Base-by-base conservation (phyloP, 2,113 vertebrate species). In the Tenrec ecaudatus region DNA sequence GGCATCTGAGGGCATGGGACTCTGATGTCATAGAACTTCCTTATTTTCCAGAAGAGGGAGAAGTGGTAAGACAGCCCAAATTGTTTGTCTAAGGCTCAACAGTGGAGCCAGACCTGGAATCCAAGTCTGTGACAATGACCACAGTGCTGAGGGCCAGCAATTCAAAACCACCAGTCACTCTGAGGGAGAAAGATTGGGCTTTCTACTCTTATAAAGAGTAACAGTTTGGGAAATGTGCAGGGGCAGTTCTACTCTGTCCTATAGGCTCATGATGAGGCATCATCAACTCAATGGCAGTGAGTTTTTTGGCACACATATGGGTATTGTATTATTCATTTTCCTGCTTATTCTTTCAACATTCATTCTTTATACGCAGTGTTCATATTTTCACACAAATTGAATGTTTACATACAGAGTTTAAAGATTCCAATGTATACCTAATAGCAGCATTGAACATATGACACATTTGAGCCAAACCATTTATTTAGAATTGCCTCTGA, bases 401-500 rank as follows among this genome's bases (percentile, higher is more conserved):
- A 77, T 92, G 57, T 43, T 88, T 79, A 68, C 20, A 76, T 43
- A 60, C 33, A 79, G 76, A 94, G 75, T 66, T 81, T 29, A 86
- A 84, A 94, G 19, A 36, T 88, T 90, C 60, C 89, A 12, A 8
- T 77, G 36, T 85, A 66, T 90, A 69, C n/a, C 62, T 85, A 95
- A 83, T 68, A 81, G 73, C 81, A 87, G 38, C 20, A 47, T 60
- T 79, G 77, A 31, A 80, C 91, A 92, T 0, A 9, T 87, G 58
- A 94, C 83, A 87, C 73, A 91, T 22, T 77, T 88, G 90, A 88
- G 84, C 93, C 17, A 79, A 19, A 64, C 57, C 73, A 73, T 95
- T 97, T 96, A 91, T 86, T 95, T 88, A 86, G 57, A 82, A 89
- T 94, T 86, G 68, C 38, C 77, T 97, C 84, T 86, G 95, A 76